Conservation (phyloP, 2,888 invertebrate genomes). For the Xanthostigma xanthostigma region DNA sequence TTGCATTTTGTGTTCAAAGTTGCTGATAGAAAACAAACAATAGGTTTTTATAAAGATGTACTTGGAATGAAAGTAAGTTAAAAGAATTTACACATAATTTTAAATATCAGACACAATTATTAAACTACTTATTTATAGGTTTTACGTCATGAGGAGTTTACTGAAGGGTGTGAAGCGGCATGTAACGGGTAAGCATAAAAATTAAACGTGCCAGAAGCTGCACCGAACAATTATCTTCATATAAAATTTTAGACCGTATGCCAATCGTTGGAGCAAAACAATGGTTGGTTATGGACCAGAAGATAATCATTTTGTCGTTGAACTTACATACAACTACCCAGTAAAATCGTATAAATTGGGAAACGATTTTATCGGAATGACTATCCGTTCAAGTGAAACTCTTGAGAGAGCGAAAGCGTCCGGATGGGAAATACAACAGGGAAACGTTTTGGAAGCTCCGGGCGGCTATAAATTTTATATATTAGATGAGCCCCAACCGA, state of each 20-base stretch:
- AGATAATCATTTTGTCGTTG: slow-evolving; percentile 86
- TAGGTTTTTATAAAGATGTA: slow-evolving; percentile 76
- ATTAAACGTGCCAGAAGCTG: not conserved
- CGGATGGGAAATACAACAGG: slow-evolving; percentile 56
- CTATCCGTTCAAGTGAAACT: slow-evolving; percentile 63
- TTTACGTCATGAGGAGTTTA: slow-evolving; percentile 92
- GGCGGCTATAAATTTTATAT: slow-evolving; percentile 85
- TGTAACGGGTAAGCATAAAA: slow-evolving; percentile 75
- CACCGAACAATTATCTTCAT: slow-evolving; percentile 5
- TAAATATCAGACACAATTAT: not conserved
- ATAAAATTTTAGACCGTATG: slow-evolving; percentile 65
- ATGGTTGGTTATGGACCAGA: slow-evolving; percentile 98
- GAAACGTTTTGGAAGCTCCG: slow-evolving; percentile 61
- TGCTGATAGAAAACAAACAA: slow-evolving; percentile 71
- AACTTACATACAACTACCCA: slow-evolving; percentile 95
- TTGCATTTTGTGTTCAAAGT: slow-evolving; percentile 96
- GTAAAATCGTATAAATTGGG: slow-evolving; percentile 74
- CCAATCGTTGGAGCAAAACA: slow-evolving; percentile 97
- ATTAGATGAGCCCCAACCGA: slow-evolving; percentile 53
- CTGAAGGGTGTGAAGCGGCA: slow-evolving; percentile 89
- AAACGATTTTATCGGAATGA: slow-evolving; percentile 82
- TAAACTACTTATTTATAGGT: slow-evolving; percentile 38
- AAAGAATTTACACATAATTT: not conserved
- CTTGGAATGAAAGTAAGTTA: slow-evolving; percentile 83
- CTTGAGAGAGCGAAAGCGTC: slow-evolving; percentile 53